Evolutionary conservation across 2,797 vertebrate genomes (phyloP).

Genomic region (Oophaga sylvatica): DNA sequence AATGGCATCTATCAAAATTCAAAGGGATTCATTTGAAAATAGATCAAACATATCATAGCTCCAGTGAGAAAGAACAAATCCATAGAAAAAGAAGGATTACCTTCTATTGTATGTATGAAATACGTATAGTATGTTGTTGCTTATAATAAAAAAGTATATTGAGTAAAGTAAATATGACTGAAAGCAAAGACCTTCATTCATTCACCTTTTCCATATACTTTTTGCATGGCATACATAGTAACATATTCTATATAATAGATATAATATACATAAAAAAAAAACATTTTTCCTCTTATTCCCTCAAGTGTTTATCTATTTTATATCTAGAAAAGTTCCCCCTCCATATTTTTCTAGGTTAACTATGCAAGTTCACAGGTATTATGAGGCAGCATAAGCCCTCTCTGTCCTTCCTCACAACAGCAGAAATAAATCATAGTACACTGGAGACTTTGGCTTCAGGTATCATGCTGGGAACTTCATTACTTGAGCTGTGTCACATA

Average conservation of each 20-base stretch:
- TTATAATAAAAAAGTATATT: too few species aligned
- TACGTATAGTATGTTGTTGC: too few species aligned
- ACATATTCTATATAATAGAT: not conserved
- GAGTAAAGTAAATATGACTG: too few species aligned
- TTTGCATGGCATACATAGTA: not conserved
- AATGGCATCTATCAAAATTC: too few species aligned
- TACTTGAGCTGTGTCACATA: slow-evolving; percentile 95
- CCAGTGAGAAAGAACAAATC: too few species aligned
- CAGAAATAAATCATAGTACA: slow-evolving; percentile 99
- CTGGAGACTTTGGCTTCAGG: slow-evolving; percentile 97
- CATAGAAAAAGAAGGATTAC: too few species aligned
- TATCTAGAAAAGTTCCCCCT: slow-evolving; percentile 54
- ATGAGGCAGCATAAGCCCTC: slow-evolving; percentile 93
- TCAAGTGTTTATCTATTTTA: slow-evolving; percentile 43
- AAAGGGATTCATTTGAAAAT: too few species aligned
- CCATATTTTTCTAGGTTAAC: slow-evolving; percentile 70
- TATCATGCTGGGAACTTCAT: slow-evolving; percentile 99
- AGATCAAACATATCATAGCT: too few species aligned
- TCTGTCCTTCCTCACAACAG: slow-evolving; percentile 98
- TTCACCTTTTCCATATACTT: not conserved
- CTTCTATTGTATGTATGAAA: too few species aligned
- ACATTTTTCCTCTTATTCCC: slow-evolving; percentile 26
- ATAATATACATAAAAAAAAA: not conserved
- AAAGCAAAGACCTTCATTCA: not conserved
- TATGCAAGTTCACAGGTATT: slow-evolving; percentile 83